Conservation (phyloP, 2,888 invertebrate genomes). For the Thera britannica region DNA sequence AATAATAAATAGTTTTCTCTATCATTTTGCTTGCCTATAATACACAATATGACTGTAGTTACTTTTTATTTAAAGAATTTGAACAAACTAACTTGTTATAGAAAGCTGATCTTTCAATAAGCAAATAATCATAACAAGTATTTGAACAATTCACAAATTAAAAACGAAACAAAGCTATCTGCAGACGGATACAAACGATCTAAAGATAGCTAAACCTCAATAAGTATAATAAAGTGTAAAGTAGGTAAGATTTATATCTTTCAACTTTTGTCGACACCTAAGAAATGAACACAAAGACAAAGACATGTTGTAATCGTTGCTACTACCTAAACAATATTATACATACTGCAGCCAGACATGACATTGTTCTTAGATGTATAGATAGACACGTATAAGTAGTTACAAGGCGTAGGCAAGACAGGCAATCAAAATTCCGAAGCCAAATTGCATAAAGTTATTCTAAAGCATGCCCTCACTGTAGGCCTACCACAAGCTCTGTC, state of each 20-base stretch:
- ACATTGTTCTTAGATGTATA: slow-evolving; percentile 31
- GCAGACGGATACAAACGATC: too few relatives aligned
- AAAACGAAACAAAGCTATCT: too few relatives aligned
- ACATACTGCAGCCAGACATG: slow-evolving; percentile 32
- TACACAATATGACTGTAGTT: neutral
- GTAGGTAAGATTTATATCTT: neutral
- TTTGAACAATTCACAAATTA: too few relatives aligned
- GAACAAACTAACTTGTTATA: too few relatives aligned
- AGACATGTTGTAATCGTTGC: slow-evolving; percentile 30
- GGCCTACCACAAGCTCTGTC: too few relatives aligned
- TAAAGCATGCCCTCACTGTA: slow-evolving; percentile 53
- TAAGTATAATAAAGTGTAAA: neutral
- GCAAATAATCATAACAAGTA: too few relatives aligned
- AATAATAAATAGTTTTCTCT: slow-evolving; percentile 33
- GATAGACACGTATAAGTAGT: slow-evolving; percentile 18
- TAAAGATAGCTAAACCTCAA: neutral
- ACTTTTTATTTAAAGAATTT: neutral
- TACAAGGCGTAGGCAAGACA: slow-evolving; percentile 32
- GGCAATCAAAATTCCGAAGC: slow-evolving; percentile 50
- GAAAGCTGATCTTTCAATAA: too few relatives aligned
- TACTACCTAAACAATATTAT: slow-evolving; percentile 35
- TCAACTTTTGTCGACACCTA: slow-evolving; percentile 15
- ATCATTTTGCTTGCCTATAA: neutral
- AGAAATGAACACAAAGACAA: slow-evolving; percentile 33
- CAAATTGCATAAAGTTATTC: slow-evolving; percentile 69